Evolutionary conservation across 1,140 invertebrate genomes (phyloP), one percentile per base, ranked within the genome.

Genomic region (Drosophila neocordata): DNA sequence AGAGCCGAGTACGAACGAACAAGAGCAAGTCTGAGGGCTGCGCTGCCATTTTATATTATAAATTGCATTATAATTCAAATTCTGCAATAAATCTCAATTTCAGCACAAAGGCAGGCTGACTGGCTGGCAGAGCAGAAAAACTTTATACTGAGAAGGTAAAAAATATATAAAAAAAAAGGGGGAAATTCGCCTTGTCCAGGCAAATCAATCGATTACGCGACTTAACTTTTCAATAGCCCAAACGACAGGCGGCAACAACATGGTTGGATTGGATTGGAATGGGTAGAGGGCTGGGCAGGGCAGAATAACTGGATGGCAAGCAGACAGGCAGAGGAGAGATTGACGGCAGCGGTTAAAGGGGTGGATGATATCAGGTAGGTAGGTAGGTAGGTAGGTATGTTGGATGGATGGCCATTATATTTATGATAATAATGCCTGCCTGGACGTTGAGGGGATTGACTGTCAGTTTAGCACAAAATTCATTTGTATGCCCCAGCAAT

Each of bases 51-150:
- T 79, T 89, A 79, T 87, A 83, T 88, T 88, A 88, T 89, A 88
- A 88, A 88, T 88, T 82, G 81, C 87, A 89, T 89, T 89, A 90
- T 89, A 90, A 89, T 89, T 89, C 87, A 90, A 89, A 89, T 89
- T 89, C 84, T 90, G 87, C 87, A 89, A 89, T 89, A 89, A 89
- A 89, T 89, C 87, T 89, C 87, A 89, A 89, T 89, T 89, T 89
- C 81, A 87, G 77, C 87, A 90, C 87, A 89, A 87, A 89, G 70
- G 72, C 60, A 69, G 52, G 64, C 6, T 59, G 68, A 18, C 41
- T 48, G 41, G 41, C 41, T 15, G 41, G 41, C 38, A 41, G 38
- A 35, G 34, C 34, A 35, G 41, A 48, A 48, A 48, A 48, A 48
- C 41, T 48, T 48, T 48, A 20, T 48, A 48, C 41, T 20, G 35